These are phyloP conservation scores for Lates calcarifer DNA, from an alignment of 2,113 vertebrate genomes.

Conservation along the genomic window DNA sequence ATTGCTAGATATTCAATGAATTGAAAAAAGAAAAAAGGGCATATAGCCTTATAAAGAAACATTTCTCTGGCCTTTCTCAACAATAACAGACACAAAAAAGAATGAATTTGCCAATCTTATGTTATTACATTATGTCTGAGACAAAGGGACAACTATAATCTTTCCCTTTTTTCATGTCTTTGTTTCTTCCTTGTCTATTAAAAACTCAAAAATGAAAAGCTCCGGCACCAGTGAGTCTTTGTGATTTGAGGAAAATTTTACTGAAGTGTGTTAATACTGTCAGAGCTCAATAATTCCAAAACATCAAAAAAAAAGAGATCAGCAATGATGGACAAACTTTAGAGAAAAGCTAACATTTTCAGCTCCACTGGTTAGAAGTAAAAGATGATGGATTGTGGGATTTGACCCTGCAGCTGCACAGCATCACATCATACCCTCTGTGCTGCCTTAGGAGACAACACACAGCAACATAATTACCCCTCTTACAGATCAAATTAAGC, in stretches of 20 bases:
- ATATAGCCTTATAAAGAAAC: constrained; percentile 11
- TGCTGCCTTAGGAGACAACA: constrained; percentile 27
- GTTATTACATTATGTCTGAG: constrained; percentile 21
- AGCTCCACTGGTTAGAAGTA: constrained; percentile 3
- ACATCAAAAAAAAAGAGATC: constrained; percentile 8
- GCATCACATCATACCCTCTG: constrained; percentile 29
- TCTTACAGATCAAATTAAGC: constrained; percentile 58
- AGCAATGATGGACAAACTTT: constrained; percentile 37
- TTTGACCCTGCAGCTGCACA: constrained; percentile 39
- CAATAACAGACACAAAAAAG: constrained; percentile 17
- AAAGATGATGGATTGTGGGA: constrained; percentile 27
- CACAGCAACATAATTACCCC: constrained; percentile 49
- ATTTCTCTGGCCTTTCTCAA: constrained; percentile 32
- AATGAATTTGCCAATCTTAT: constrained; percentile 33
- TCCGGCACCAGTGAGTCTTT: background rate
- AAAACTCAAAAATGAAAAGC: constrained; percentile 55
- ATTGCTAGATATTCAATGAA: constrained; percentile 17
- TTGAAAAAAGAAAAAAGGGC: background rate
- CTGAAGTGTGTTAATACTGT: constrained; percentile 23
- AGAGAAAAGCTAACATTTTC: constrained; percentile 41
- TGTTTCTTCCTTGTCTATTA: constrained; percentile 42
- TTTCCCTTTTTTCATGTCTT: constrained; percentile 39
- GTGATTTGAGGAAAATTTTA: constrained; percentile 20
- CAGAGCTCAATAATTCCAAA: constrained; percentile 25
- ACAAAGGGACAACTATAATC: constrained; percentile 44